Evolutionary conservation across 2,113 vertebrate species (phyloP), one percentile per base, ranked within the genome.

Genomic region (Strigops habroptila): DNA sequence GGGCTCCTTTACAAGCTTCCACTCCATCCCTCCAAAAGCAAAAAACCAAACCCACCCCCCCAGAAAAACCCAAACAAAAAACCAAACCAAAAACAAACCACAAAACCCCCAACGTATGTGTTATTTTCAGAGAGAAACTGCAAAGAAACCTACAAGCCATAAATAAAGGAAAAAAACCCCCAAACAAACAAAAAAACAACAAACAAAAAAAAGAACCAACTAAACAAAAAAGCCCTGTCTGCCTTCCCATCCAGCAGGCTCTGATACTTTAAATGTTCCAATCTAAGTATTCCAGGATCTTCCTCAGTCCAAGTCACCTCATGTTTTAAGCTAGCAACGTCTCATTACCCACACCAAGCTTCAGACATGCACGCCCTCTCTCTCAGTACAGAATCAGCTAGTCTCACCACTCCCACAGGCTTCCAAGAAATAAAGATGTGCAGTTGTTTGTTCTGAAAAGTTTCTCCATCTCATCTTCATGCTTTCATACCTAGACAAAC

Each of bases 281-380:
- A 8, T n/a, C 35, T 69, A 82, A 74, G 21, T 76, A 63, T 33
- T 63, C 33, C 19, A 80, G 33, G 18, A 74, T 41, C 24, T 63
- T 52, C 41, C 52, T 67, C 31, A 37, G 18, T 48, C 62, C 37
- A 91, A 30, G 7, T 65, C 59, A 77, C 18, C n/a, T 22, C 27
- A 25, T 6, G 5, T 74, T 71, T 63, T 88, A 77, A 67, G n/a
- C 35, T 14, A 86, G n/a, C n/a, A 77, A 31, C 11, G 23, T 67
- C 41, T 67, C 74, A 53, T 63, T 53, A 81, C 12, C 62, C 41
- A 51, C 46, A 24, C 11, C 63, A 63, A 33, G 35, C 44, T 39
- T 62, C 49, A 68, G 37, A 31, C 52, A 41, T 1, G 12, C 33
- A 48, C 0, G 0, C 13, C 21, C 75, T 62, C 19, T 43, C 59